phyloP scores from a whole-genome alignment of 2,797 vertebrate genomes.

The Babyrousa celebensis region DNA sequence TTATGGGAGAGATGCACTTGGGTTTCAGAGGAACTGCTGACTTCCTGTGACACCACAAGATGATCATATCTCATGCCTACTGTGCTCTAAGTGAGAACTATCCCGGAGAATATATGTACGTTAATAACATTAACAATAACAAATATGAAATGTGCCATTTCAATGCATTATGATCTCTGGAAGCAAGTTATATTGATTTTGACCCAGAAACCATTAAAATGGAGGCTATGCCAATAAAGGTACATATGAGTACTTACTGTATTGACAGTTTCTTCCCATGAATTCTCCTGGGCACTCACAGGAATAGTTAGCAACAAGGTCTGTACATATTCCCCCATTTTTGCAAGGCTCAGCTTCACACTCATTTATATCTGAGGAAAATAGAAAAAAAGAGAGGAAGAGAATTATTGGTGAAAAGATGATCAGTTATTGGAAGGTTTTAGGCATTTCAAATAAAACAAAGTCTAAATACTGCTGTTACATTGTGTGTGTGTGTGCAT shows the following conservation, averaged over 20 bases:
- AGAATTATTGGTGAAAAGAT: not conserved
- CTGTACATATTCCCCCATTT: constrained; percentile 98
- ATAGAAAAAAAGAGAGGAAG: constrained; percentile 41
- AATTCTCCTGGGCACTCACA: constrained; percentile 99
- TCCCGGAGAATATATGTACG: not conserved
- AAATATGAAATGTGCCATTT: constrained; percentile 2
- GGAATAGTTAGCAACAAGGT: constrained; percentile 98
- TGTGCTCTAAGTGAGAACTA: not conserved
- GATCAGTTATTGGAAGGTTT: not conserved
- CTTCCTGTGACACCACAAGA: not conserved
- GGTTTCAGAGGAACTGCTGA: not conserved
- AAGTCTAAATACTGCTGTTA: not conserved
- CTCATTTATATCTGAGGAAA: constrained; percentile 96
- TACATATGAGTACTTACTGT: constrained; percentile 94
- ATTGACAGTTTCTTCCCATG: constrained; percentile 99
- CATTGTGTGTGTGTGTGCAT: not conserved
- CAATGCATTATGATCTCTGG: not conserved
- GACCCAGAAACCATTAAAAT: not conserved
- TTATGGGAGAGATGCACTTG: not conserved
- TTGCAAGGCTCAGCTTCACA: constrained; percentile 98
- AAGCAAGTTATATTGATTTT: constrained; percentile 42
- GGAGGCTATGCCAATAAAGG: not conserved
- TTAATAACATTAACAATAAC: not conserved
- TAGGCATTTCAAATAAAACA: constrained; percentile 38
- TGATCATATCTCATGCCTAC: not conserved